Evolutionary conservation across 2,888 invertebrate genomes (phyloP).

Genomic region (Strigamia crassipes): DNA sequence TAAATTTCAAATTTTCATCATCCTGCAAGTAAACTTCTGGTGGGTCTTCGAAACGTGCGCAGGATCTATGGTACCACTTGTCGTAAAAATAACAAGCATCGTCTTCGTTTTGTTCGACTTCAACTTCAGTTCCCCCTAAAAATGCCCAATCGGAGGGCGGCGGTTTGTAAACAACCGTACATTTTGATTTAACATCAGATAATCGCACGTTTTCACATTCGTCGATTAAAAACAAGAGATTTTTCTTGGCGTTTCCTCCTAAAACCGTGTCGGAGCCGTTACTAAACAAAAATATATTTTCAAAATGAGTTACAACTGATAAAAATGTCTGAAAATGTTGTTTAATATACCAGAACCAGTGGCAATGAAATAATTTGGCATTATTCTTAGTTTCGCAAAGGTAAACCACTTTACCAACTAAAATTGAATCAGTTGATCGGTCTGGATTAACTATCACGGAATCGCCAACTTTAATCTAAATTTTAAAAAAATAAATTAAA

Average conservation of each 20-base stretch:
- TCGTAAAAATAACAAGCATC: neutral
- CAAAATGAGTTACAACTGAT: neutral
- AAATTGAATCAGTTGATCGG: too few relatives aligned
- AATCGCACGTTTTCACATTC: neutral
- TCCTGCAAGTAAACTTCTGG: neutral
- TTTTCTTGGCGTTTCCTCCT: neutral
- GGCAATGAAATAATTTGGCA: too few relatives aligned
- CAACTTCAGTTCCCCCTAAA: neutral
- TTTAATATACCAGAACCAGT: too few relatives aligned
- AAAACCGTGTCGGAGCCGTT: neutral
- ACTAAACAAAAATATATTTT: neutral
- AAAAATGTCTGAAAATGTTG: too few relatives aligned
- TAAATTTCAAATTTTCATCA: neutral
- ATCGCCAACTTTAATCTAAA: neutral
- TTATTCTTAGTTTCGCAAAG: too few relatives aligned
- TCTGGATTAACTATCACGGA: neutral
- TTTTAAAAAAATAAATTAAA: neutral
- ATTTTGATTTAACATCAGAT: neutral
- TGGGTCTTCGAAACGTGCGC: neutral
- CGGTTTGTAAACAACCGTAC: neutral
- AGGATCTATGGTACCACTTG: neutral
- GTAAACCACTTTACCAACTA: too few relatives aligned
- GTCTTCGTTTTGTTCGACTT: neutral
- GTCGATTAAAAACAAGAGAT: neutral
- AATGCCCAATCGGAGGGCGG: neutral